Evolutionary conservation across 2,888 invertebrate genomes (phyloP).

Genomic region (Pristionchus japonicus): DNA sequence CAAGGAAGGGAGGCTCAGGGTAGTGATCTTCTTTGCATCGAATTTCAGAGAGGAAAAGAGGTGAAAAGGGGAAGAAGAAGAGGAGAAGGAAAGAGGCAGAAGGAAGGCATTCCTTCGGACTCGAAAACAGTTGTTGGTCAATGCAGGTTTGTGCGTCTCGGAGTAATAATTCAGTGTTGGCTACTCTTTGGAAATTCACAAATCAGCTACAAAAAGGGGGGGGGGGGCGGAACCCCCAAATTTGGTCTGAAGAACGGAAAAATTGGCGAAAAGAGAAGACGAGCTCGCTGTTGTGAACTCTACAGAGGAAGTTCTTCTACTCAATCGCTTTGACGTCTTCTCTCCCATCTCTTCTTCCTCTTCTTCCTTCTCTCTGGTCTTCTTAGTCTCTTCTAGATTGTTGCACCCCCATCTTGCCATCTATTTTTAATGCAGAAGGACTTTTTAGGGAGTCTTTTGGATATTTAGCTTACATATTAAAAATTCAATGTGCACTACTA

Average conservation of each 20-base stretch:
- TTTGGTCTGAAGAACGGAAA: too few species aligned
- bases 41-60: background rate
- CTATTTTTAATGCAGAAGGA: background rate
- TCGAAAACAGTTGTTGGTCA: slow-evolving; percentile 20
- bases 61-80: slow-evolving; percentile 16
- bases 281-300: background rate
- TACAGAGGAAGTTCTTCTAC: background rate
- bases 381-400: background rate
- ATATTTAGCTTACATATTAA: too few species aligned
- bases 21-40: slow-evolving; percentile 26
- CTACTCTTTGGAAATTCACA: background rate
- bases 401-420: background rate
- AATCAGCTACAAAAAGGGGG: background rate
- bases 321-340: background rate
- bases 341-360: background rate
- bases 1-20: background rate
- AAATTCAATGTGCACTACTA: too few species aligned
- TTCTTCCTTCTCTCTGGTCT: background rate
- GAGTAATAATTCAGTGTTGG: background rate
- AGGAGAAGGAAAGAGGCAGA: background rate
- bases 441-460: background rate
- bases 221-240: too few species aligned
- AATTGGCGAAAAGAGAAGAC: background rate
- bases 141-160: background rate
- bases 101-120: background rate